These are phyloP conservation scores for Ascidia mentula DNA, from an alignment of 23 tunicate species.

Conservation along the genomic window DNA sequence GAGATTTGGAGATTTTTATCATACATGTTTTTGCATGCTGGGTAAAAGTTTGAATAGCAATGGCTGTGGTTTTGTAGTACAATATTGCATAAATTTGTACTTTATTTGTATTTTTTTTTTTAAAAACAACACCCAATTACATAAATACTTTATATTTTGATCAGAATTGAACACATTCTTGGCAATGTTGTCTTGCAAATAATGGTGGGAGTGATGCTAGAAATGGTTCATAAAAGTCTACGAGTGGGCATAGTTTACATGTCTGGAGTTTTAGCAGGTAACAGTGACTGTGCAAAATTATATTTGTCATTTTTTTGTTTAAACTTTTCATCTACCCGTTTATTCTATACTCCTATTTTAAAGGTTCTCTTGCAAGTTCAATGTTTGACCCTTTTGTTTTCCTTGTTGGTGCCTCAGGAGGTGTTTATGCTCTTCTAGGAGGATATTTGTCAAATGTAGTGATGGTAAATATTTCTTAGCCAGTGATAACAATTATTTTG, in stretches of 20 bases:
- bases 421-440: constrained; percentile 83
- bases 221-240: constrained; percentile 84
- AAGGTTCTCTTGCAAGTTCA: constrained; percentile 82
- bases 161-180: constrained; percentile 82
- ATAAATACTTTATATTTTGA: neutral
- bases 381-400: constrained; percentile 87
- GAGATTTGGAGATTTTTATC: constrained; percentile 91
- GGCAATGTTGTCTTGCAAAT: constrained; percentile 86
- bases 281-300: too few species aligned
- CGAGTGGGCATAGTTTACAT: constrained; percentile 72
- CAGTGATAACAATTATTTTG: constrained; percentile 59
- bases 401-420: constrained; percentile 91
- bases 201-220: constrained; percentile 77
- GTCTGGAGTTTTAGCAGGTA: constrained; percentile 83
- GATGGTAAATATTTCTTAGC: constrained; percentile 35
- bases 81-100: neutral
- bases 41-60: constrained; percentile 1
- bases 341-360: neutral
- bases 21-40: constrained; percentile 85
- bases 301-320: neutral
- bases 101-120: neutral
- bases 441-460: constrained; percentile 75
- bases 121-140: neutral
- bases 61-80: neutral
- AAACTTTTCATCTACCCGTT: neutral